phyloP scores from a whole-genome alignment of 2,888 invertebrate species.

The Subacronicta megacephala region DNA sequence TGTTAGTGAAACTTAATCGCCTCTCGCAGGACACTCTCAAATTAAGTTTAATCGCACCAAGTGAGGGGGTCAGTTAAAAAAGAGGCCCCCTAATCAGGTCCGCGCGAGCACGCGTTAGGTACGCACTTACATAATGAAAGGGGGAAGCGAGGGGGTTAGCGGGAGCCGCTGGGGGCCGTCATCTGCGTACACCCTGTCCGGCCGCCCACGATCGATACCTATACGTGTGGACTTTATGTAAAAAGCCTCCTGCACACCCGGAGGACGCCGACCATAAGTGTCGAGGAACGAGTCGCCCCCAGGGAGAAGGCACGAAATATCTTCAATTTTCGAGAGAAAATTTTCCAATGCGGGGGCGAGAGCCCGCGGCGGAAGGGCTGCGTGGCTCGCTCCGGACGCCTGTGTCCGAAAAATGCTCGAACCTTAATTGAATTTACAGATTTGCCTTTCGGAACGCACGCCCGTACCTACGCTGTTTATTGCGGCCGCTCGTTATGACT shows the following conservation, averaged over 20 bases:
- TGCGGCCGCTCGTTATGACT: slow-evolving; percentile 78
- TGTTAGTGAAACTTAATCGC: slow-evolving; percentile 76
- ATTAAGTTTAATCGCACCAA: slow-evolving; percentile 87
- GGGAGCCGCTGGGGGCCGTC: slow-evolving; percentile 80
- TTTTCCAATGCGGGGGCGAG: slow-evolving; percentile 88
- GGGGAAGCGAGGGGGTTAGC: slow-evolving; percentile 79
- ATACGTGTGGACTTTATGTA: slow-evolving; percentile 90
- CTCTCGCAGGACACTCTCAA: slow-evolving; percentile 79
- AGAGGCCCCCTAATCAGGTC: slow-evolving; percentile 89
- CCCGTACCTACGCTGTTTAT: slow-evolving; percentile 76
- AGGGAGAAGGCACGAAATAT: slow-evolving; percentile 88
- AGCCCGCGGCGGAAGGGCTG: slow-evolving; percentile 87
- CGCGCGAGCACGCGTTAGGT: slow-evolving; percentile 87
- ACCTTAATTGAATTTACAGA: slow-evolving; percentile 89
- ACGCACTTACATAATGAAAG: slow-evolving; percentile 90
- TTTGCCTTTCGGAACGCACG: slow-evolving; percentile 86
- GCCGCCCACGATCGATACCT: slow-evolving; percentile 89
- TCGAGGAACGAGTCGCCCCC: slow-evolving; percentile 88
- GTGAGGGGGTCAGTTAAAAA: slow-evolving; percentile 89
- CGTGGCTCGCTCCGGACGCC: slow-evolving; percentile 78
- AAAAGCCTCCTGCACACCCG: slow-evolving; percentile 89
- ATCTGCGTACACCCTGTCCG: slow-evolving; percentile 89
- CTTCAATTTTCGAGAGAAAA: slow-evolving; percentile 90
- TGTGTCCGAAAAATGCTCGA: slow-evolving; percentile 87
- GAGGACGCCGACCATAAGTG: slow-evolving; percentile 89